phyloP scores from a whole-genome alignment of 2,888 invertebrate genomes.

The Pachydiplax longipennis region DNA sequence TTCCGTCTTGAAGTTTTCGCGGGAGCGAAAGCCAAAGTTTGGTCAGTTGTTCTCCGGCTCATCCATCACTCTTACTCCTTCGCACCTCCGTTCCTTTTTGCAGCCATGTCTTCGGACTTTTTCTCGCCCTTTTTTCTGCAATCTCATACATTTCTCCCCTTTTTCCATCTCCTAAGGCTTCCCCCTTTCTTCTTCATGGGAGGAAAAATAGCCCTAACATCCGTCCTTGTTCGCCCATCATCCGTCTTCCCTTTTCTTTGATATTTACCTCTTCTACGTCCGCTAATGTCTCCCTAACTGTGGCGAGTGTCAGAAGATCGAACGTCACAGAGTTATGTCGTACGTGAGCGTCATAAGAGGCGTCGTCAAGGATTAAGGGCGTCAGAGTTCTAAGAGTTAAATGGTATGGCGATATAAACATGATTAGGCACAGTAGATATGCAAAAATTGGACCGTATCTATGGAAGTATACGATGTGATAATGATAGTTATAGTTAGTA shows the following conservation, averaged over 20 bases:
- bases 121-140: background rate
- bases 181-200: background rate
- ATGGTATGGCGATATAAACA: too few species aligned
- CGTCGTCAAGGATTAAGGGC: too few species aligned
- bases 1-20: constrained; percentile 3
- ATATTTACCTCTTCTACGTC: background rate
- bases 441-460: too few species aligned
- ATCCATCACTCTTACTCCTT: constrained; percentile 13
- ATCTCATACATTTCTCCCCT: background rate
- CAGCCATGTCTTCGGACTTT: background rate
- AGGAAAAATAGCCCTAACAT: background rate
- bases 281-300: background rate
- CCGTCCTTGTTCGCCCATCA: background rate
- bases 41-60: constrained; percentile 12
- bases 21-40: constrained; percentile 11
- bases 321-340: too few species aligned
- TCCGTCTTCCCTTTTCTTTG: background rate
- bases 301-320: too few species aligned
- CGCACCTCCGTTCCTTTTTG: background rate
- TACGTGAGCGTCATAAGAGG: too few species aligned
- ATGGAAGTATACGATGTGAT: too few species aligned
- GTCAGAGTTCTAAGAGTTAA: too few species aligned
- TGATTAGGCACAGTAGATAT: too few species aligned
- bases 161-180: background rate
- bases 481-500: too few species aligned